Evolutionary conservation across 2,113 vertebrate species (phyloP).

Genomic region (Atrichornis clamosus): DNA sequence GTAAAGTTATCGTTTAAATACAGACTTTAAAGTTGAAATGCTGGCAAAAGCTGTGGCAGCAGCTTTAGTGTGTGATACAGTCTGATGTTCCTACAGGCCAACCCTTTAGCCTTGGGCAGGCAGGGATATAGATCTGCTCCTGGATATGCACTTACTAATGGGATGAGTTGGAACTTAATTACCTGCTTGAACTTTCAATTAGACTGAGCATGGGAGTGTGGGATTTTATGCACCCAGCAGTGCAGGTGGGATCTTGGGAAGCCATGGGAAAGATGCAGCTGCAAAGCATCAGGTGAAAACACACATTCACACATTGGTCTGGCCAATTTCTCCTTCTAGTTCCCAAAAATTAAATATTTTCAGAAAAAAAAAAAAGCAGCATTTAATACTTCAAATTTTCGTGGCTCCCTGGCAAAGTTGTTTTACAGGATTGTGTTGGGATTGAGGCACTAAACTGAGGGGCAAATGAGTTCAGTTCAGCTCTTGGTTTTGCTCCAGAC

Average conservation of each 20-base stretch:
- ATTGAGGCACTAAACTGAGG: not conserved
- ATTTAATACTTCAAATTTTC: not conserved
- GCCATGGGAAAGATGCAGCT: not conserved
- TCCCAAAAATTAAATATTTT: not conserved
- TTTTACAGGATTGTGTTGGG: not conserved
- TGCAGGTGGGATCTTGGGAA: not conserved
- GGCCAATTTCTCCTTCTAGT: not conserved
- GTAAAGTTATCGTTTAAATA: not conserved
- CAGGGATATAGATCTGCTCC: not conserved
- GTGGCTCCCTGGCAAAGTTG: not conserved
- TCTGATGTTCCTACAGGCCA: not conserved
- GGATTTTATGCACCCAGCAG: not conserved
- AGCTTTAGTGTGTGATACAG: not conserved
- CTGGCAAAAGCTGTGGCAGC: not conserved
- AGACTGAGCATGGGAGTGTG: rapidly evolving
- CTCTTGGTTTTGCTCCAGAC: not conserved
- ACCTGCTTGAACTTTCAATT: not conserved
- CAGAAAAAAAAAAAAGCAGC: not conserved
- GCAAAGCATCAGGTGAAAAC: not conserved
- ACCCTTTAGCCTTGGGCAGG: not conserved
- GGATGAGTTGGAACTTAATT: not conserved
- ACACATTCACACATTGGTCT: not conserved
- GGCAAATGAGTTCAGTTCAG: not conserved
- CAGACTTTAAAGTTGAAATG: not conserved
- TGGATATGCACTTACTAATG: not conserved